Evolutionary conservation across 2,888 invertebrate genomes (phyloP).

Genomic region (Oxystoma pomonae): DNA sequence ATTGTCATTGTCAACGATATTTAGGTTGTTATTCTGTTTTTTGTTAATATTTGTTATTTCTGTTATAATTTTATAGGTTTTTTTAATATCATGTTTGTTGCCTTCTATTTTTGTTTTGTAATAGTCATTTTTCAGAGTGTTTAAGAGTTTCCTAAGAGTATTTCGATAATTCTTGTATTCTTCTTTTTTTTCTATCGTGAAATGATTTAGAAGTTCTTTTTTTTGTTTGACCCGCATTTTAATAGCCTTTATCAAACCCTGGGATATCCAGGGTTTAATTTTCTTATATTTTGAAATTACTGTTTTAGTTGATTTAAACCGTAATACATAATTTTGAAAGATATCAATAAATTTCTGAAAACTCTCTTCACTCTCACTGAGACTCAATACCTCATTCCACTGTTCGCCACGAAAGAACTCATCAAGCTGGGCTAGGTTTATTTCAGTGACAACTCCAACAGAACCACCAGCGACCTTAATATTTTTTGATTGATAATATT

Average conservation of each 20-base stretch:
- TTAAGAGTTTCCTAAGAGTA: neutral
- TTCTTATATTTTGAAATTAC: neutral
- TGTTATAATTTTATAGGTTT: too few relatives aligned
- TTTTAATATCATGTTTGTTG: too few relatives aligned
- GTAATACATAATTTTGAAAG: neutral
- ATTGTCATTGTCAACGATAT: neutral
- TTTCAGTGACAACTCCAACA: neutral
- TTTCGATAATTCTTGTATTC: neutral
- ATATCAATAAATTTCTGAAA: neutral
- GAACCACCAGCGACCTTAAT: neutral
- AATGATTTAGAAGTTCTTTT: neutral
- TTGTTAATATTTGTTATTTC: neutral
- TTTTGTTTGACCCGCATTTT: neutral
- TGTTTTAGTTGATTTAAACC: neutral
- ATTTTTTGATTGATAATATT: too few relatives aligned
- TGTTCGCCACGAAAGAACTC: neutral
- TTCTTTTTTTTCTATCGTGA: neutral
- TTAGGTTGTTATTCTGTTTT: neutral
- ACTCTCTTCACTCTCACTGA: neutral
- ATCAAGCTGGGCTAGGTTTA: neutral
- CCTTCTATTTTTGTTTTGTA: neutral
- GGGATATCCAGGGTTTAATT: neutral
- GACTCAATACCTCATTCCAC: neutral
- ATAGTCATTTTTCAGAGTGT: neutral
- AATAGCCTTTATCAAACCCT: neutral